Base-by-base conservation (phyloP, 2,113 vertebrate genomes). In the Zapus hudsonius region DNA sequence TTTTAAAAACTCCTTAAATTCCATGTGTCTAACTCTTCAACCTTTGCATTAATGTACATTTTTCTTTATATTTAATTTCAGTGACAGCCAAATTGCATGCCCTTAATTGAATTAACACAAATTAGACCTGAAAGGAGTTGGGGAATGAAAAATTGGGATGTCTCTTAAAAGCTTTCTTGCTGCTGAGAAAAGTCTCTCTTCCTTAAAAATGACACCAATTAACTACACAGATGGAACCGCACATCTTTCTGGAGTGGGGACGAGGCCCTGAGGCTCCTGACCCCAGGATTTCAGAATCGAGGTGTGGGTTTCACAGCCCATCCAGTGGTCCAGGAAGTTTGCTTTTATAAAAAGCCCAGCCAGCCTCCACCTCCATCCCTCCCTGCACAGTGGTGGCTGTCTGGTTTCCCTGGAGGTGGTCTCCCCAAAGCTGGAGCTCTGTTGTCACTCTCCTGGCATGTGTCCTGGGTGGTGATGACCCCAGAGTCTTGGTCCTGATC, bases 51-150 rank as follows among this genome's bases (percentile, higher is more conserved):
- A 76, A 96, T 92, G 72, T 96, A 96, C 96, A 82, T 96, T 96
- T 95, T 95, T 94, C 95, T 91, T 94, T 96, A 96, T 94, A 90
- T 96, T 96, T 96, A 92, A 96, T 94, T 96, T 93, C 84, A 7
- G 31, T 98, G 94, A 95, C 96, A 97, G 93, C 87, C 94, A 96
- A 95, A 95, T 95, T 97, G 89, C 57, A 66, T 33, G 55, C 92
- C 92, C 95, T 96, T 85, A 94, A 97, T 97, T 84, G 93, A 98
- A 96, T 96, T 96, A 97, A 90, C 73, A 96, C 84, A 95, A 94
- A 96, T 95, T 82, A 91, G 91, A 69, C 89, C 85, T 87, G 94
- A 97, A 95, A 97, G 90, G 84, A 93, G 93, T 91, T 74, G 78
- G 96, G 87, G 91, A 96, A 82, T 63, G 82, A 29, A 66, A 67